Evolutionary conservation across 2,888 invertebrate species (phyloP).

Genomic region (Stegana nigrithorax): DNA sequence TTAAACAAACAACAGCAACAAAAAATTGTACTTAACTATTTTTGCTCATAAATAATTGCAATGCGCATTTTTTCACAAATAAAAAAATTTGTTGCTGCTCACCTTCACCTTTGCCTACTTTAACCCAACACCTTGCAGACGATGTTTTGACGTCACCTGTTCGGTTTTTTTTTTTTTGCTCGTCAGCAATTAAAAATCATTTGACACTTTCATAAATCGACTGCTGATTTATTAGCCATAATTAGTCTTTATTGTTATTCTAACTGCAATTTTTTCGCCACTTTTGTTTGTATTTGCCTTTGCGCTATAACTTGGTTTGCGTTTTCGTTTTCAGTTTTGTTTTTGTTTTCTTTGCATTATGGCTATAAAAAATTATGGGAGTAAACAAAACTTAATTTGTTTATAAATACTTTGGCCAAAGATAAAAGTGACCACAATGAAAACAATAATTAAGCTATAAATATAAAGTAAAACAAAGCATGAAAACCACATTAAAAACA

Average conservation of each 20-base stretch:
- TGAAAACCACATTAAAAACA: not conserved
- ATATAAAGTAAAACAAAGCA: too few species aligned
- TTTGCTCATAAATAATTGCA: too few species aligned
- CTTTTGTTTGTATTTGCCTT: slow-evolving; percentile 2
- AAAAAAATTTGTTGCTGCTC: too few species aligned
- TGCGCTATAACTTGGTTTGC: too few species aligned
- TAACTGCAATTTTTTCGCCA: slow-evolving; percentile 24
- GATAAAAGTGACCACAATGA: not conserved
- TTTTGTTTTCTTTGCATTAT: slow-evolving; percentile 23
- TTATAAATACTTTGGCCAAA: slow-evolving; percentile 44
- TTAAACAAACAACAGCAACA: too few species aligned
- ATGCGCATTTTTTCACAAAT: too few species aligned
- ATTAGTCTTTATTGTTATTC: slow-evolving; percentile 51
- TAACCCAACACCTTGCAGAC: too few species aligned
- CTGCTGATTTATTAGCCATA: slow-evolving; percentile 54
- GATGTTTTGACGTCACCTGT: not conserved
- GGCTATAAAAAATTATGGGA: slow-evolving; percentile 28
- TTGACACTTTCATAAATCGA: slow-evolving; percentile 59
- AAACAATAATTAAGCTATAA: not conserved
- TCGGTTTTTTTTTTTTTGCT: not conserved
- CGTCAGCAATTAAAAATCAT: slow-evolving; percentile 41
- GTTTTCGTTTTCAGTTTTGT: slow-evolving; percentile 11
- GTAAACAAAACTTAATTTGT: slow-evolving; percentile 47
- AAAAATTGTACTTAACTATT: too few species aligned
- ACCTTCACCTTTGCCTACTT: too few species aligned